A percentile compares a stretch with the other conserved stretches of the same genome.
These are phyloP conservation scores for Meloidogyne exigua DNA, from an alignment of 1,140 invertebrate species.

Conservation along the genomic window DNA sequence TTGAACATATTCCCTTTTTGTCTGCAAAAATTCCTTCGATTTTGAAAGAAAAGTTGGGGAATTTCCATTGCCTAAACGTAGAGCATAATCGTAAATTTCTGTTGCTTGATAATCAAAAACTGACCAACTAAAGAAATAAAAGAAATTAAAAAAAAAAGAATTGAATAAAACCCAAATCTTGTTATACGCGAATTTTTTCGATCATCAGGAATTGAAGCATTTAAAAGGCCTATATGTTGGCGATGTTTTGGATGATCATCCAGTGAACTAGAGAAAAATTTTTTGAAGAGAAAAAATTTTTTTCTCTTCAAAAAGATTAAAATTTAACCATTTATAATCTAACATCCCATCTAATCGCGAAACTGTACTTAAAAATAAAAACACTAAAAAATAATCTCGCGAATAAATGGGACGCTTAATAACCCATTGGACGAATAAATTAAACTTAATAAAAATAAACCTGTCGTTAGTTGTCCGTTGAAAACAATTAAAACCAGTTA, in stretches of 20 bases:
- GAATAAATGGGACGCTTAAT: neutral
- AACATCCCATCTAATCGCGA: neutral
- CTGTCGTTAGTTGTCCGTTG: too few relatives aligned
- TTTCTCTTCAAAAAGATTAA: too few relatives aligned
- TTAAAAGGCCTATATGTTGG: slow-evolving; percentile 40
- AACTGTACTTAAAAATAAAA: neutral
- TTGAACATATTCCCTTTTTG: slow-evolving; percentile 39
- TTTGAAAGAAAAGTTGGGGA: neutral
- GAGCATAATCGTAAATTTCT: slow-evolving; percentile 47
- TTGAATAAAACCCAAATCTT: slow-evolving; percentile 34
- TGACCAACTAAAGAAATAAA: slow-evolving; percentile 41
- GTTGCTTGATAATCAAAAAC: slow-evolving; percentile 50
- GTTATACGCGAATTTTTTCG: slow-evolving; percentile 31
- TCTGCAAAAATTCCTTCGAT: slow-evolving; percentile 28
- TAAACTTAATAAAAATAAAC: too few relatives aligned
- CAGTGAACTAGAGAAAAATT: too few relatives aligned
- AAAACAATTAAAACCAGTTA: slow-evolving; percentile 45
- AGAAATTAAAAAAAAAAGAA: slow-evolving; percentile 2
- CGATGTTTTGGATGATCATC: slow-evolving; percentile 27
- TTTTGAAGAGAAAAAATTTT: too few relatives aligned
- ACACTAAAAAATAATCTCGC: neutral
- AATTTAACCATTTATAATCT: too few relatives aligned
- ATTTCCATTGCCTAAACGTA: slow-evolving; percentile 24
- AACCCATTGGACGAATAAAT: too few relatives aligned
- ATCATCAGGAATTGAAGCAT: slow-evolving; percentile 48